Conservation (phyloP, 2,797 vertebrate species). For the Melanotaenia trifasciata region DNA sequence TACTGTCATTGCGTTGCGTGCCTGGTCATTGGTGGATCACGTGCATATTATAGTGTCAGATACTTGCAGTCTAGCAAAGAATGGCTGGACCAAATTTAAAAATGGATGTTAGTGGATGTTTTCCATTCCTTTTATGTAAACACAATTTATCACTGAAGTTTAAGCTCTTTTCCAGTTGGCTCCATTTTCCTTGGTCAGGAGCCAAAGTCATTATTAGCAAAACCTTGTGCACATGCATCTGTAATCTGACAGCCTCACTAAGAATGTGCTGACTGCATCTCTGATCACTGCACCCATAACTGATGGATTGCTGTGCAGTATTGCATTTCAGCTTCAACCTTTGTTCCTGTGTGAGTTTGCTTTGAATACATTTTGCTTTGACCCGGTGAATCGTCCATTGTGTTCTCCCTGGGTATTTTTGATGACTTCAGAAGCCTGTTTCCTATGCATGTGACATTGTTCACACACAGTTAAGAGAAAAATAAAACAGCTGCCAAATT, state of each 20-base stretch:
- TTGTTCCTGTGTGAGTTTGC: background rate
- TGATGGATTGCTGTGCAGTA: constrained; percentile 20
- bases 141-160: background rate
- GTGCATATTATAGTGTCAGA: constrained; percentile 9
- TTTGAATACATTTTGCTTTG: background rate
- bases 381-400: background rate
- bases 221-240: constrained; percentile 39
- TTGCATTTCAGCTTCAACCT: background rate
- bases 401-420: background rate
- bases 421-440: background rate
- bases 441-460: background rate
- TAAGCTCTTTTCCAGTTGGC: background rate
- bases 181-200: constrained; percentile 26
- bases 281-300: background rate
- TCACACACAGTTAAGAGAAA: background rate
- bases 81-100: constrained; percentile 26
- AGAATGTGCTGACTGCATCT: constrained; percentile 22
- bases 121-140: background rate
- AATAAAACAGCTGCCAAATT: background rate
- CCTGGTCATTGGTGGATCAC: constrained; percentile 15
- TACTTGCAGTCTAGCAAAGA: constrained; percentile 19
- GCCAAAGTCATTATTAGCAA: constrained; percentile 48
- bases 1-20: too few species aligned
- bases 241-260: constrained; percentile 12
- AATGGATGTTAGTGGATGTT: constrained; percentile 20